phyloP scores from a whole-genome alignment of 1,140 invertebrate genomes.

The Stegodyphus dumicola region DNA sequence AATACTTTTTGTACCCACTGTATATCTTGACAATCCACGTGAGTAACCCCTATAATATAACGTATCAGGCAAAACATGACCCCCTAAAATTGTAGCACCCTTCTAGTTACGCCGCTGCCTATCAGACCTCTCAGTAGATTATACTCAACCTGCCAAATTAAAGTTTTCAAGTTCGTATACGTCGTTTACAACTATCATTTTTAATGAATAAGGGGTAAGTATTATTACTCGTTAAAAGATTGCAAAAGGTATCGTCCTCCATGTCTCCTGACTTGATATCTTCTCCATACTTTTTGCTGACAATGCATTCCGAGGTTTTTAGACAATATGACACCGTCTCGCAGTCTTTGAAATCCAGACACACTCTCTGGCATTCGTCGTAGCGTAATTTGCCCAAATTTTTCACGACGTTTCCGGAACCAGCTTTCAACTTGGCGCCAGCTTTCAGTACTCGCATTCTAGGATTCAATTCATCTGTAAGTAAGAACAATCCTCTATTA shows the following conservation, averaged over 20 bases:
- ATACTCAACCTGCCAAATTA: too few species aligned
- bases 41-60: too few species aligned
- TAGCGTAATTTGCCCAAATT: constrained; percentile 34
- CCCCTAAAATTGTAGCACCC: too few species aligned
- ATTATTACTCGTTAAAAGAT: constrained; percentile 28
- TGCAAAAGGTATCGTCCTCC: constrained; percentile 25
- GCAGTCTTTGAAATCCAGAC: constrained; percentile 35
- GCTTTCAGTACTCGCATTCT: constrained; percentile 25
- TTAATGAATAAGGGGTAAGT: neutral
- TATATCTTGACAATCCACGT: too few species aligned
- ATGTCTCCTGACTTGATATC: neutral
- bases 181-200: too few species aligned
- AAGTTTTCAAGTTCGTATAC: too few species aligned
- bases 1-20: too few species aligned
- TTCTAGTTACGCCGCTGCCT: too few species aligned
- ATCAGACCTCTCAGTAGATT: too few species aligned
- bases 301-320: neutral
- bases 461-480: constrained; percentile 21
- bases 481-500: neutral
- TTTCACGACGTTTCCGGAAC: constrained; percentile 1
- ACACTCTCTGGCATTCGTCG: constrained; percentile 44
- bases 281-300: constrained; percentile 11
- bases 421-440: constrained; percentile 15
- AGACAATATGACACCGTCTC: constrained; percentile 48
- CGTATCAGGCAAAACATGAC: too few species aligned